Evolutionary conservation across 1,140 invertebrate species (phyloP).

Genomic region (Meloidogyne exigua): DNA sequence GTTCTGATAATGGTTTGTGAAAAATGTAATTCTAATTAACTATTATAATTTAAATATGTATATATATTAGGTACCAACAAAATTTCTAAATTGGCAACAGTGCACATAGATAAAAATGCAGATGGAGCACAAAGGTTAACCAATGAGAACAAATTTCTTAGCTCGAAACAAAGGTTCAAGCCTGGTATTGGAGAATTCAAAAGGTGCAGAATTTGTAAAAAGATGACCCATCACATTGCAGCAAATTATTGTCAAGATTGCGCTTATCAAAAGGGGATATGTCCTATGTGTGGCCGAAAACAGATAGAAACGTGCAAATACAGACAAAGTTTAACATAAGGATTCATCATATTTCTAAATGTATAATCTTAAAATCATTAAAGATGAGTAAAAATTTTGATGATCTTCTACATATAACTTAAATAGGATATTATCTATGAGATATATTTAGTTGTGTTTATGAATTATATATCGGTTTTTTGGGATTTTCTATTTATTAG

Average conservation of each 20-base stretch:
- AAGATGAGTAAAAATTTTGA: no score
- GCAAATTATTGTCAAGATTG: constrained; percentile 46
- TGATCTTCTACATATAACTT: no score
- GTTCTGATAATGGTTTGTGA: constrained; percentile 36
- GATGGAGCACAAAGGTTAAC: constrained; percentile 28
- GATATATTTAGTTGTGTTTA: no score
- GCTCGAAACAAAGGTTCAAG: constrained; percentile 44
- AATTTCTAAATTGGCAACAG: constrained; percentile 39
- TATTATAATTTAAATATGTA: not conserved
- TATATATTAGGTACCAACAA: constrained; percentile 36
- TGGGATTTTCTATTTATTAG: no score
- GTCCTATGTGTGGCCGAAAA: constrained; percentile 45
- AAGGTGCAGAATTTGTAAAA: constrained; percentile 46
- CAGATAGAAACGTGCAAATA: constrained; percentile 36
- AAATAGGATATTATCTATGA: no score
- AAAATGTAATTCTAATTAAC: constrained; percentile 38
- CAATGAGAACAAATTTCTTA: constrained; percentile 45
- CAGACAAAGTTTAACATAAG: constrained; percentile 23
- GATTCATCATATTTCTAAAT: not conserved
- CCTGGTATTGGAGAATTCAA: constrained; percentile 38
- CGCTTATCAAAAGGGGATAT: constrained; percentile 48
- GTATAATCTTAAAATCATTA: no score
- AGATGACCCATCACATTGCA: constrained; percentile 39
- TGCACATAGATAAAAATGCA: constrained; percentile 28
- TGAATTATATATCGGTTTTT: no score